Evolutionary conservation across 2,888 invertebrate species (phyloP).

Genomic region (Tetragonisca angustula): DNA sequence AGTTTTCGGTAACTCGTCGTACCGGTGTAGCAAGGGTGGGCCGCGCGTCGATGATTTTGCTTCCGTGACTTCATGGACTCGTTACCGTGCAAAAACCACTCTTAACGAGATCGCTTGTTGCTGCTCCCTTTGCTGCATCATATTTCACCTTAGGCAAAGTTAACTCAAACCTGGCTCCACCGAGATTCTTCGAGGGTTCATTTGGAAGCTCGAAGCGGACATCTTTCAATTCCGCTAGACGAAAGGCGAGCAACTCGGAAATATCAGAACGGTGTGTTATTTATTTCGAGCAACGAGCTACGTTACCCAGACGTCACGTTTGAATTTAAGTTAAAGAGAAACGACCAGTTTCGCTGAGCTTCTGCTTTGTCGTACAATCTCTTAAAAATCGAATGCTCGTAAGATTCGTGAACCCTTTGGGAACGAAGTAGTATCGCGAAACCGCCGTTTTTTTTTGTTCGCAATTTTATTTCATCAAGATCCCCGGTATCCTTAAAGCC

Average conservation of each 20-base stretch:
- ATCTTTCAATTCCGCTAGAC: constrained; percentile 24
- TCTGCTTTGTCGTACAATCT: neutral
- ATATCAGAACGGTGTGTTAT: neutral
- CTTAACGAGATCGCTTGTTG: constrained; percentile 62
- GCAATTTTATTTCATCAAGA: constrained; percentile 23
- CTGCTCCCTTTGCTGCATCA: constrained; percentile 38
- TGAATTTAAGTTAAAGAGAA: neutral
- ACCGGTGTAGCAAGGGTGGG: constrained; percentile 30
- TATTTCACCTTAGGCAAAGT: constrained; percentile 56
- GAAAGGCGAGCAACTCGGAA: neutral
- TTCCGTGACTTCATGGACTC: constrained; percentile 47
- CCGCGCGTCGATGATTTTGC: constrained; percentile 58
- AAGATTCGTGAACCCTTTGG: neutral
- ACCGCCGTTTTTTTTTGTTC: constrained; percentile 1
- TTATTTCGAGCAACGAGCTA: neutral
- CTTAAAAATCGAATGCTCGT: too few species aligned
- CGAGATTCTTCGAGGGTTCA: constrained; percentile 54
- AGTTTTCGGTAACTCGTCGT: constrained; percentile 59
- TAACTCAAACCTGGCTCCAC: constrained; percentile 20
- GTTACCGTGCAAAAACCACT: constrained; percentile 56
- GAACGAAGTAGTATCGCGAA: constrained; percentile 1
- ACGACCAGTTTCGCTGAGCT: neutral
- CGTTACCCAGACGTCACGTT: neutral
- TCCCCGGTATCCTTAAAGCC: constrained; percentile 7
- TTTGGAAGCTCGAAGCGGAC: constrained; percentile 43